These are phyloP conservation scores for Molanna angustata DNA, from an alignment of 2,888 invertebrate species.

Conservation along the genomic window DNA sequence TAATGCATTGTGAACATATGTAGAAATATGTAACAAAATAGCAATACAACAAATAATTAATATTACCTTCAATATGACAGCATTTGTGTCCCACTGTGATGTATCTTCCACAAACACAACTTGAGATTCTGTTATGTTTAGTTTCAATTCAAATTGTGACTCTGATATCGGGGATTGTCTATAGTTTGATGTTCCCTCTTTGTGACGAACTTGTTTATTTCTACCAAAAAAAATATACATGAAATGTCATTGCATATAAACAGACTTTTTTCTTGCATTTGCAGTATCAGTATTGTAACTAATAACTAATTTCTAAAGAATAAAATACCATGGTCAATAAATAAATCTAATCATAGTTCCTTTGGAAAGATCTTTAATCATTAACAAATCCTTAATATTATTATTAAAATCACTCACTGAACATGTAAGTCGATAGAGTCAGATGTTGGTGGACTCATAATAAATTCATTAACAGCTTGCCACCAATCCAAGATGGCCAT, in stretches of 20 bases:
- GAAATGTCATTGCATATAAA: too few relatives aligned
- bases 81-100: constrained; percentile 84
- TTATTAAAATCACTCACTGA: too few relatives aligned
- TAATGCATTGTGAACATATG: too few relatives aligned
- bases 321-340: too few relatives aligned
- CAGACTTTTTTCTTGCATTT: too few relatives aligned
- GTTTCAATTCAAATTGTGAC: constrained; percentile 74
- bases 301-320: too few relatives aligned
- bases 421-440: constrained; percentile 27
- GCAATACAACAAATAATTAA: too few relatives aligned
- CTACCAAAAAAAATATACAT: constrained; percentile 13
- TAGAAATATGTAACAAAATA: too few relatives aligned
- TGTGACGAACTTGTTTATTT: constrained; percentile 1
- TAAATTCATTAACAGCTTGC: constrained; percentile 77
- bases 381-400: too few relatives aligned
- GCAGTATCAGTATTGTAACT: too few relatives aligned
- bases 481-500: constrained; percentile 95
- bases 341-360: too few relatives aligned
- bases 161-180: constrained; percentile 33
- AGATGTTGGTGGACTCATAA: constrained; percentile 56
- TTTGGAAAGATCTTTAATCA: too few relatives aligned
- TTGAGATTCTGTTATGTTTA: constrained; percentile 95
- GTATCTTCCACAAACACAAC: constrained; percentile 91
- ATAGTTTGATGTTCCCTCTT: constrained; percentile 13
- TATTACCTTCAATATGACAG: constrained; percentile 83